Evolutionary conservation across 2,113 vertebrate species (phyloP).

Genomic region (rat (Rattus norvegicus)): GRCr8 NC_086036.1:52752001-52752500

Average conservation of each 20-base stretch:
- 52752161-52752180: slow-evolving; percentile 45
- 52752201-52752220: slow-evolving; percentile 40
- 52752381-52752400: neutral
- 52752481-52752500: neutral
- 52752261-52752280: slow-evolving; percentile 59
- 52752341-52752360: neutral
- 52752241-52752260: slow-evolving; percentile 63
- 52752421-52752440: neutral
- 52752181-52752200: slow-evolving; percentile 10
- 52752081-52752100: neutral
- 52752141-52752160: slow-evolving; percentile 54
- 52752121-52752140: neutral
- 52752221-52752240: slow-evolving; percentile 49
- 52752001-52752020: slow-evolving; percentile 52
- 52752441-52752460: neutral
- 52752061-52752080: neutral
- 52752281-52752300: slow-evolving; percentile 58
- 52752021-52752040: neutral
- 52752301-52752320: slow-evolving; percentile 47
- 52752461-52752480: neutral
- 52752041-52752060: slow-evolving; percentile 41
- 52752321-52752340: slow-evolving; percentile 27
- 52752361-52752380: neutral
- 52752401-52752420: neutral
- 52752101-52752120: neutral